A percentile compares a stretch with the other conserved stretches of the same genome.
phyloP scores from a whole-genome alignment of 2,113 vertebrate genomes.

The Sphyrna mokarran region DNA sequence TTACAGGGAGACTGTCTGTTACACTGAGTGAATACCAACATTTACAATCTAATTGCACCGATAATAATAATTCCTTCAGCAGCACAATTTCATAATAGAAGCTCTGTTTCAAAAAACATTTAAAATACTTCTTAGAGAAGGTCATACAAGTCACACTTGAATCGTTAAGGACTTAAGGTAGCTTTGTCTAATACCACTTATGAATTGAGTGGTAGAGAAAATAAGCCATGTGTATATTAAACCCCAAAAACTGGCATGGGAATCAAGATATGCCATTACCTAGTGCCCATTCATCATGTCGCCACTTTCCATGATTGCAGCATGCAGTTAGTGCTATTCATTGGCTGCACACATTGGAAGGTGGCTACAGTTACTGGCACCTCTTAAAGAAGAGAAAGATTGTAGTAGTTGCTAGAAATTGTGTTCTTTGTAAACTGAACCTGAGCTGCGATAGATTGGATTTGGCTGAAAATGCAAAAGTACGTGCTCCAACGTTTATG shows the following conservation, averaged over 20 bases:
- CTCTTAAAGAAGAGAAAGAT: not conserved
- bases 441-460: not conserved
- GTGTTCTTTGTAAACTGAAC: not conserved
- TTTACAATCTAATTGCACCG: slow-evolving; percentile 45
- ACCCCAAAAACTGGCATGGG: not conserved
- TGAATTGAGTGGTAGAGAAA: not conserved
- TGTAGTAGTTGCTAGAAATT: not conserved
- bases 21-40: slow-evolving; percentile 54
- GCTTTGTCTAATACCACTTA: not conserved
- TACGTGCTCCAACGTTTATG: not conserved
- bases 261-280: not conserved
- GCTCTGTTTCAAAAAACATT: not conserved
- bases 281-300: not conserved
- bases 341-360: not conserved
- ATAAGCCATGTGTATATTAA: not conserved
- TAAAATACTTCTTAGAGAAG: not conserved
- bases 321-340: not conserved
- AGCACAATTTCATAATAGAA: not conserved
- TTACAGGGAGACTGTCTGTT: slow-evolving; percentile 44
- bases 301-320: not conserved
- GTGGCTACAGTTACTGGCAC: not conserved
- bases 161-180: not conserved
- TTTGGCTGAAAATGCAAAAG: not conserved
- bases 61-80: not conserved
- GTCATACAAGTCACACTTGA: not conserved